Conservation (phyloP, 2,113 vertebrate genomes). For the Baryphthengus martii region DNA sequence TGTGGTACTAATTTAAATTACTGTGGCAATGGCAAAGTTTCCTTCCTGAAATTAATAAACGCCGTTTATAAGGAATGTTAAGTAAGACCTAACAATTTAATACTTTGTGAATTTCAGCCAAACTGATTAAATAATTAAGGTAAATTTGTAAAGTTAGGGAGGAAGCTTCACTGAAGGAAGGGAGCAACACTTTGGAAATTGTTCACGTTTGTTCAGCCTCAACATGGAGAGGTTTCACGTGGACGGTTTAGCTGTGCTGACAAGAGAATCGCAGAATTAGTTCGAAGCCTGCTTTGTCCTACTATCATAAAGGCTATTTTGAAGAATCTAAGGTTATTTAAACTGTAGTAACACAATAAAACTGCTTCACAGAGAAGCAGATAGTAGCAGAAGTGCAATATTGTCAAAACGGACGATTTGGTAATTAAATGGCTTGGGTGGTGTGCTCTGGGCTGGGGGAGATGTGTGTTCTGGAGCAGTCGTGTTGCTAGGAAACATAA, state of each 20-base stretch:
- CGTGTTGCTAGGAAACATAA: not conserved
- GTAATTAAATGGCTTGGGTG: not conserved
- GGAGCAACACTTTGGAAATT: slow-evolving; percentile 57
- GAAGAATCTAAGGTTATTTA: not conserved
- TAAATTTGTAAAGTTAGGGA: slow-evolving; percentile 65
- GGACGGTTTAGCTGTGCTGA: slow-evolving; percentile 17
- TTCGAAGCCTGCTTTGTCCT: not conserved
- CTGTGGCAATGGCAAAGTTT: slow-evolving; percentile 73
- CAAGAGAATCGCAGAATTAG: slow-evolving; percentile 30
- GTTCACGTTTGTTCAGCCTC: slow-evolving; percentile 21
- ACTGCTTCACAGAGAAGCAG: not conserved
- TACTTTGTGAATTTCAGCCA: slow-evolving; percentile 80
- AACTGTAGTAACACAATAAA: not conserved
- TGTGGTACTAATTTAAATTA: slow-evolving; percentile 82
- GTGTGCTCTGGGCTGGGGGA: not conserved
- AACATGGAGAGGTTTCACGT: slow-evolving; percentile 25
- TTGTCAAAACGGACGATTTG: not conserved
- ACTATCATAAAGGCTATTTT: not conserved
- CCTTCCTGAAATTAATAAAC: slow-evolving; percentile 84
- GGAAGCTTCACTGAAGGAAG: slow-evolving; percentile 68
- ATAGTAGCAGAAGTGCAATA: not conserved
- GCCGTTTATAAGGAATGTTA: slow-evolving; percentile 84
- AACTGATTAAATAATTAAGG: slow-evolving; percentile 81
- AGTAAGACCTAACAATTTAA: slow-evolving; percentile 83
- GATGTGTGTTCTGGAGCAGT: not conserved